Conservation (phyloP, 2,888 invertebrate genomes). For the Pristionchus arcanus region DNA sequence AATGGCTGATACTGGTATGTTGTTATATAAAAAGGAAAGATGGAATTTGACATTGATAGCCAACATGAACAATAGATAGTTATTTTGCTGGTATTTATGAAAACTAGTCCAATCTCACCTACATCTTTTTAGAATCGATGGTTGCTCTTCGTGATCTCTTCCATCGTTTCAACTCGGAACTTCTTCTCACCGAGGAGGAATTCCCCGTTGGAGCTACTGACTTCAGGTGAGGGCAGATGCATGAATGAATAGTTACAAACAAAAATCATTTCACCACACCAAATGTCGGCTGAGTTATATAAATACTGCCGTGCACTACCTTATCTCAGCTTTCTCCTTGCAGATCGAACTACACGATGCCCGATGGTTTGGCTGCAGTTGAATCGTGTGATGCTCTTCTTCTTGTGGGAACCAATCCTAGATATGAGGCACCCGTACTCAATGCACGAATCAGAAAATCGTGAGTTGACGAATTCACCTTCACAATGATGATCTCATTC, state of each 20-base stretch:
- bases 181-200: slow-evolving; percentile 91
- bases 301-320: too few species aligned
- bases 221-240: slow-evolving; percentile 79
- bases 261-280: too few species aligned
- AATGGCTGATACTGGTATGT: slow-evolving; percentile 80
- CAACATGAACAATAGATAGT: too few species aligned
- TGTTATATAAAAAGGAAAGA: too few species aligned
- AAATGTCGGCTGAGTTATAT: too few species aligned
- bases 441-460: slow-evolving; percentile 96
- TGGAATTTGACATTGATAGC: too few species aligned
- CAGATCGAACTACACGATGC: slow-evolving; percentile 88
- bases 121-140: slow-evolving; percentile 85
- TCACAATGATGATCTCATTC: neutral
- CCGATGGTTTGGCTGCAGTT: slow-evolving; percentile 90
- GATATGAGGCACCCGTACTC: slow-evolving; percentile 96
- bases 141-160: slow-evolving; percentile 93
- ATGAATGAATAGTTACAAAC: too few species aligned
- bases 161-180: slow-evolving; percentile 91
- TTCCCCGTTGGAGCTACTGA: slow-evolving; percentile 84
- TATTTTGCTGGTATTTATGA: too few species aligned
- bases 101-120: too few species aligned
- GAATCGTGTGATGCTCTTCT: slow-evolving; percentile 95
- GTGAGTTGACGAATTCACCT: slow-evolving; percentile 59
- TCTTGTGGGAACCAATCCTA: slow-evolving; percentile 95
- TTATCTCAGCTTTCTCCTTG: neutral